phyloP scores from a whole-genome alignment of 2,888 invertebrate species.

The Nephrotoma appendiculata region DNA sequence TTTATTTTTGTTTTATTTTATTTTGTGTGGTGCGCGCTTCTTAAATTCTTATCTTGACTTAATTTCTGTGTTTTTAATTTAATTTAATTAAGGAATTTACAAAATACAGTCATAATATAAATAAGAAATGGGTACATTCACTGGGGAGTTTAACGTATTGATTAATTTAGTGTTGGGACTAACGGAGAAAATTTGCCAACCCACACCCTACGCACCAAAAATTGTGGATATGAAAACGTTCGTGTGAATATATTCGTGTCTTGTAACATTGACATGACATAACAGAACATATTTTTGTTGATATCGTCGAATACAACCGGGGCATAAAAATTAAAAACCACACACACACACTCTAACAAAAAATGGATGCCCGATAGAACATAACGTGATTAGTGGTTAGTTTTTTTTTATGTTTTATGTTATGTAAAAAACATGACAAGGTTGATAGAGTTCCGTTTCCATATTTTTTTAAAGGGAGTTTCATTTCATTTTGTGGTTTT shows the following conservation, averaged over 20 bases:
- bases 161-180: neutral
- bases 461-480: neutral
- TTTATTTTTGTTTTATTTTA: neutral
- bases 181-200: neutral
- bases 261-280: neutral
- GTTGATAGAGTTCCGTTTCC: neutral
- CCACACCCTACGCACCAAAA: neutral
- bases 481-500: neutral
- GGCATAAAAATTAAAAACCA: neutral
- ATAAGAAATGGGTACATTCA: neutral
- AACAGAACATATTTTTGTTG: neutral
- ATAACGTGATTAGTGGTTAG: neutral
- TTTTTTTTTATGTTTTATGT: neutral
- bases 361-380: neutral
- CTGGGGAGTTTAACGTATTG: neutral
- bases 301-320: neutral
- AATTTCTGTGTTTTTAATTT: neutral
- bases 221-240: neutral
- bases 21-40: neutral
- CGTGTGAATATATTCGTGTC: neutral
- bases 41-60: neutral
- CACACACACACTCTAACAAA: neutral
- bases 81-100: neutral
- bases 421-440: neutral
- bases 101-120: neutral